These are phyloP conservation scores for Meriones unguiculatus DNA, from an alignment of 2,113 vertebrate genomes.

Conservation along the genomic window DNA sequence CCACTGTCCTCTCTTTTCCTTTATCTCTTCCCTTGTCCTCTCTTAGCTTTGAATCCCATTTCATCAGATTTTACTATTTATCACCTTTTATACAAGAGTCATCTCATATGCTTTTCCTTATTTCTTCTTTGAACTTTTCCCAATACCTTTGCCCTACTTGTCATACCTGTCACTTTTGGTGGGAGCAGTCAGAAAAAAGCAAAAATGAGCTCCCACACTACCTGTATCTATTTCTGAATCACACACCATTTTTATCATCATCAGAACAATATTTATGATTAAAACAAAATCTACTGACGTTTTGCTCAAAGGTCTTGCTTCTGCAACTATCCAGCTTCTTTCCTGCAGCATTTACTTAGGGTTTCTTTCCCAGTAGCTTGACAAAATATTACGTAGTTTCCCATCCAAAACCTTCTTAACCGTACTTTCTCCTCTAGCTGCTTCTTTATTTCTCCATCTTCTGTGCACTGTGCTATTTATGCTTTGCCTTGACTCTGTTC, in stretches of 20 bases:
- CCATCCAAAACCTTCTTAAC: conserved; percentile 5
- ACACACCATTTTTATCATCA: background rate
- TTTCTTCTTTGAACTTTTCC: background rate
- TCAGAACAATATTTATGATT: background rate
- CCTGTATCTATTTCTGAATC: background rate
- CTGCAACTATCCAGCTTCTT: background rate
- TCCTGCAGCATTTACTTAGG: background rate
- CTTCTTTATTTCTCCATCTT: background rate
- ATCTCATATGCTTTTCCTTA: background rate
- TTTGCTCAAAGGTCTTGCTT: background rate
- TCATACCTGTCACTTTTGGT: background rate
- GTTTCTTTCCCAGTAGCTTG: background rate
- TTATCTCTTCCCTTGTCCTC: background rate
- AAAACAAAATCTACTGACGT: background rate
- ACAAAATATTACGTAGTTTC: background rate
- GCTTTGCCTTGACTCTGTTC: background rate
- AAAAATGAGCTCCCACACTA: background rate
- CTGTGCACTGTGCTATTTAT: background rate
- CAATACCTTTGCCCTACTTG: background rate
- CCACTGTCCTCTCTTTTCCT: background rate
- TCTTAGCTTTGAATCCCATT: background rate
- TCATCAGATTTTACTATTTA: background rate
- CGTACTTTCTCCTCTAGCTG: background rate
- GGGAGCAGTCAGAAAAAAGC: background rate
- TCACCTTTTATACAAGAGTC: background rate